Evolutionary conservation across 2,113 vertebrate genomes (phyloP).

Genomic region (Orientallactaga bullata): DNA sequence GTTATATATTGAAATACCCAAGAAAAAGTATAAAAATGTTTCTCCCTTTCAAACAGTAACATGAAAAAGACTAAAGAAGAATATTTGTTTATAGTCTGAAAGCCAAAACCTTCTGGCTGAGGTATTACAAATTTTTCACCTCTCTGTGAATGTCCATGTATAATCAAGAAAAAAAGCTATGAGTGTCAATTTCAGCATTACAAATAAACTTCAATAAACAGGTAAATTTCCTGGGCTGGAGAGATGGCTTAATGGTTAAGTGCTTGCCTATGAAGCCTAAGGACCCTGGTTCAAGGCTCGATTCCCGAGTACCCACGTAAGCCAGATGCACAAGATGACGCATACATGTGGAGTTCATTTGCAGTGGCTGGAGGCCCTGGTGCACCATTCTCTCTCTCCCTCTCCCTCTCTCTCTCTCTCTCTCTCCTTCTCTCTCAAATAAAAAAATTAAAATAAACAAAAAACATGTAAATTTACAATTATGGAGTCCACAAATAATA

Average conservation of each 20-base stretch:
- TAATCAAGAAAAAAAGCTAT: neutral
- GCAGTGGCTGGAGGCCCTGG: too few species aligned
- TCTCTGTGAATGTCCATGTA: neutral
- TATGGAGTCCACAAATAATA: neutral
- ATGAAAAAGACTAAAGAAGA: neutral
- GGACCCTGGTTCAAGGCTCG: too few species aligned
- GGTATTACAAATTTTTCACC: neutral
- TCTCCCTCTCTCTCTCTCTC: too few species aligned
- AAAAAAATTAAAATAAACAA: slow-evolving; percentile 4
- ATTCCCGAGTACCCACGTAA: too few species aligned
- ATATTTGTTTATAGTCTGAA: neutral
- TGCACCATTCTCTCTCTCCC: too few species aligned
- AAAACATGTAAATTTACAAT: neutral
- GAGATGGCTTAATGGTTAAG: too few species aligned
- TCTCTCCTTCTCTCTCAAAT: too few species aligned
- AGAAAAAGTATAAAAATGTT: neutral
- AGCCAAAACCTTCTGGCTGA: neutral
- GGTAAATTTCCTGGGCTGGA: neutral
- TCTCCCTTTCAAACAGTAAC: neutral
- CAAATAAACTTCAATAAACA: neutral
- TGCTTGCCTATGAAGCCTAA: too few species aligned
- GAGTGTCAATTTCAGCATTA: neutral
- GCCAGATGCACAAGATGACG: too few species aligned
- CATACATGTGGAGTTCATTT: too few species aligned
- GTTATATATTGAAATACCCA: neutral